These are phyloP conservation scores for Noctuana brunneofusca DNA, from an alignment of 2,888 invertebrate species.

Conservation along the genomic window DNA sequence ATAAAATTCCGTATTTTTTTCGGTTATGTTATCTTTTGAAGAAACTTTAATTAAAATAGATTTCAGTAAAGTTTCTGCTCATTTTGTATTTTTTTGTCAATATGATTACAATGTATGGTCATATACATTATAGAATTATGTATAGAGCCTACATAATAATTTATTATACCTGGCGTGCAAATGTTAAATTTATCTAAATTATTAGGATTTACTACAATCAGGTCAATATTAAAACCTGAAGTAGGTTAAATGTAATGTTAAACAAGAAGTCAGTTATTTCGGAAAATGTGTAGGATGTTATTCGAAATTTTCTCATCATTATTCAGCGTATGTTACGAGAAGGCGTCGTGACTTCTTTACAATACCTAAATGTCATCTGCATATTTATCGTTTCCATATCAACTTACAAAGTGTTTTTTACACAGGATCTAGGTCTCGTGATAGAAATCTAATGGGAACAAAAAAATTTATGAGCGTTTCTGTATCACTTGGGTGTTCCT, in stretches of 20 bases:
- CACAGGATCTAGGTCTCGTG: conserved; percentile 9
- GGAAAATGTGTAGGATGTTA: not conserved
- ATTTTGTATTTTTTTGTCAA: no score
- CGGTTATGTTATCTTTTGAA: no score
- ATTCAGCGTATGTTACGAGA: conserved; percentile 4
- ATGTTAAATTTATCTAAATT: no score
- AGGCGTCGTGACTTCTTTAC: conserved; percentile 24
- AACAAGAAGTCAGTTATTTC: not conserved
- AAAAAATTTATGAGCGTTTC: conserved; percentile 20
- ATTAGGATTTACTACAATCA: no score
- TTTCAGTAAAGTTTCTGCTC: no score
- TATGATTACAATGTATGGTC: no score
- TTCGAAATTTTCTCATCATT: conserved; percentile 18
- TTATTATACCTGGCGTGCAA: no score
- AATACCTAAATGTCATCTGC: conserved; percentile 24
- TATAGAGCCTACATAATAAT: no score
- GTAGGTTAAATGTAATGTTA: not conserved
- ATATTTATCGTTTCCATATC: conserved; percentile 25
- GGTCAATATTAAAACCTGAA: no score
- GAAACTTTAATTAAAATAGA: no score
- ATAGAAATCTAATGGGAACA: conserved; percentile 17
- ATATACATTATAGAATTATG: no score
- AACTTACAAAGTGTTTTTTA: conserved; percentile 16
- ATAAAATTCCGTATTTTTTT: not conserved
- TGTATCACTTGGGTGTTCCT: conserved; percentile 12